Percentiles rank a stretch among this genome's conserved stretches.
Conservation (phyloP, 2,888 invertebrate genomes). For the Brassicogethes aeneus region DNA sequence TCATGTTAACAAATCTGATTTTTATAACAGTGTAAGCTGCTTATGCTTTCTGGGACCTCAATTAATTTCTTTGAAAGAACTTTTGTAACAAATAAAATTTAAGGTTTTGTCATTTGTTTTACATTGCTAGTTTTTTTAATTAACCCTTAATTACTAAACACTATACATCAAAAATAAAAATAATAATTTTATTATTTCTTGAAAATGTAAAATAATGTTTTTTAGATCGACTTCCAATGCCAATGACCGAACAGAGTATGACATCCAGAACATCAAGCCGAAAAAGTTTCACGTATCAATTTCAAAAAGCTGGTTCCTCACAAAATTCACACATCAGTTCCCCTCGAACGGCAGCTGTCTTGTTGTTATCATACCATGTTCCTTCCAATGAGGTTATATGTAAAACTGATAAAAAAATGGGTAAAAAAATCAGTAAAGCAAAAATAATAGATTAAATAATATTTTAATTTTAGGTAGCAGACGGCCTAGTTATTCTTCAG, state of each 20-base stretch:
- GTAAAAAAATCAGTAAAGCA: not conserved
- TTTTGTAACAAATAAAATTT: too few species aligned
- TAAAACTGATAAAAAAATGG: not conserved
- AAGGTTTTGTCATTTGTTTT: too few species aligned
- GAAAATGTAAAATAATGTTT: too few species aligned
- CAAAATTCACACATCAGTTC: not conserved
- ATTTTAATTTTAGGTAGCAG: conserved; percentile 56
- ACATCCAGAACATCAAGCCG: conserved; percentile 43
- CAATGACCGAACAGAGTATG: conserved; percentile 44
- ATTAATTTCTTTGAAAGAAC: too few species aligned
- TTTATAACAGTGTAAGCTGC: too few species aligned
- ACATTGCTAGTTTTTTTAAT: too few species aligned
- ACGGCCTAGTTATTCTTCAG: conserved; percentile 78
- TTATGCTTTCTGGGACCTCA: too few species aligned
- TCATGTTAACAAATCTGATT: too few species aligned
- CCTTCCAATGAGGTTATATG: conserved; percentile 9
- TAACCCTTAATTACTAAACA: too few species aligned
- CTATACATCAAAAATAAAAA: too few species aligned
- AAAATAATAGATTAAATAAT: not conserved
- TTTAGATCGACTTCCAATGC: conserved; percentile 39
- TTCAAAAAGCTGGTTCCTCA: not conserved
- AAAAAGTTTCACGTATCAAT: conserved; percentile 32
- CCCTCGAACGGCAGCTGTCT: conserved; percentile 83
- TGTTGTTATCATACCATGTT: conserved; percentile 80
- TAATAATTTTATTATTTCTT: too few species aligned